Base-by-base conservation (phyloP, 1,140 invertebrate genomes). In the Solen grandis region DNA sequence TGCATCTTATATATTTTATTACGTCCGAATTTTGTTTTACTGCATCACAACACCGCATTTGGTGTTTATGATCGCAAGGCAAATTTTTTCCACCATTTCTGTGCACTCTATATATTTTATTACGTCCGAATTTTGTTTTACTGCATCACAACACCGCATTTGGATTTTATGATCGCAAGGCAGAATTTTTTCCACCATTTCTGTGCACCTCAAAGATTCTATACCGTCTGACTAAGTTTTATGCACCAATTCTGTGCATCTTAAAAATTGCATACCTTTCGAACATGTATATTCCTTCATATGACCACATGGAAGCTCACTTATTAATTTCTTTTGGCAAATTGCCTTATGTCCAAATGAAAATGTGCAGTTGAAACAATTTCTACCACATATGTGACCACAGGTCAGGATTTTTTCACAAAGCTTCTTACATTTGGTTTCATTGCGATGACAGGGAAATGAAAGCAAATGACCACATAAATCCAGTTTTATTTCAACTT, bases 371-470 rank as follows among this genome's bases (percentile, higher is more conserved):
- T 95, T 94, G 55, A 78, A 79, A 88, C 95, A 95, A n/a, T 10
- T 33, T 89, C 95, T 95, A 0, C 88, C 90, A 88, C 95, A 95
- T 62, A 87, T 85, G 90, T 95, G 95, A 0, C 88, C 91, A 87
- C 95, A 95, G 14, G 46, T 60, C 35, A 82, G 52, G 1, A 52
- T 14, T 16, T 55, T 16, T n/a, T 73, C 16, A 59, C 86, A 87
- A 1, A 31, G n/a, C n/a, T n/a, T n/a, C n/a, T n/a, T n/a, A n/a
- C n/a, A n/a, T n/a, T n/a, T n/a, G n/a, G n/a, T n/a, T n/a, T n/a
- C n/a, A n/a, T n/a, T n/a, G n/a, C n/a, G 35, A 52, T 74, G 68
- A 81, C 85, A 88, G n/a, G 57, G 52, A 25, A 84, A 50, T 31
- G 22, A 25, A 31, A 83, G 73, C 10, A 54, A 25, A 55, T 84